Evolutionary conservation across 2,113 vertebrate species (phyloP), one percentile per base, ranked within the genome.

Genomic region (Chionis minor): DNA sequence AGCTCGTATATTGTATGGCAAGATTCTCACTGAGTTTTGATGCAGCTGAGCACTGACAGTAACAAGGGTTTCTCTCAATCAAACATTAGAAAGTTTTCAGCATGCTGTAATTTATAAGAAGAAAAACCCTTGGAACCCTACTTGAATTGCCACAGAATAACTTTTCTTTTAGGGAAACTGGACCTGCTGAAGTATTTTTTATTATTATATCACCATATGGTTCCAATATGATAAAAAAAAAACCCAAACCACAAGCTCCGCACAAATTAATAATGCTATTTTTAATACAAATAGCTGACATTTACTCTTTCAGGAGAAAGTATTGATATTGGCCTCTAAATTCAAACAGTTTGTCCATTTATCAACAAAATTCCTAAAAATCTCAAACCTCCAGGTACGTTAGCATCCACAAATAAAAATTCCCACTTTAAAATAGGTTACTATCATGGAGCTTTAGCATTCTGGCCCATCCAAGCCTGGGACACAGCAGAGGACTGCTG

Each of bases 91-190:
- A 62, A 65, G 28, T 59, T 81, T 77, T 66, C 45, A 45, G n/a
- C 13, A 70, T 7, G 18, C 14, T 81, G 22, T 28, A 51, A 66
- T 45, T 35, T 32, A 0, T 38, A 79, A 70, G 20, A 42, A 92
- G 72, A 91, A 47, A 40, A 26, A 1, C 42, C 6, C 8, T 7
- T n/a, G 19, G 26, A 87, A 75, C 3, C 12, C 23, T 67, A 51
- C 24, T 12, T 72, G n/a, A 93, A n/a, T 15, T 94, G 40, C n/a
- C 61, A 87, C n/a, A 79, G 30, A 89, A 14, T 35, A 87, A 69
- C 0, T 14, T 47, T 81, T 55, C 20, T 74, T 92, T 47, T 35
- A 67, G 32, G 21, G 20, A 87, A 91, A 79, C 0, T 38, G 23
- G n/a, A 84, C 7, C 5, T 63, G 22, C 7, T 84, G 55, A 91